Evolutionary conservation across 2,797 vertebrate species (phyloP), one percentile per base, ranked within the genome.

Genomic region (Coendou prehensilis): DNA sequence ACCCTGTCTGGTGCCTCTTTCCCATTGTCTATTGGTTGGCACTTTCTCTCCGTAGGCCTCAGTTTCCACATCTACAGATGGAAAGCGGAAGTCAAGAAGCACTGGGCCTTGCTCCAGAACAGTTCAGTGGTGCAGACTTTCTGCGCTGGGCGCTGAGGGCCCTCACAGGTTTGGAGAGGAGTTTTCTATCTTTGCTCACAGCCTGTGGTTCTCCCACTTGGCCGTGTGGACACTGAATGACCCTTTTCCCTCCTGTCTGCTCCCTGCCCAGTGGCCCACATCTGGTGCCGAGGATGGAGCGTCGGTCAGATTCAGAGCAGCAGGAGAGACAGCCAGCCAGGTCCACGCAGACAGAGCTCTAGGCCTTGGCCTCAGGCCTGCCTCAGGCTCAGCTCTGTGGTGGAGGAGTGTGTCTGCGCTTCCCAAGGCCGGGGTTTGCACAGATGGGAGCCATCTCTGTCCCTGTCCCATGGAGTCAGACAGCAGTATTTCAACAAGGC

Each of bases 231-330:
- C 69, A 15, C 17, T 33, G 26, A 86, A 11, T 1, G 4, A 59
- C 45, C 23, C 87, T 45, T 22, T 6, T 47, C 79, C 57, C 22
- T 52, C 47, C 56, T 67, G 57, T 41, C 69, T 61, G 59, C 83
- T 59, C 14, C 20, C 28, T 71, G 0, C 78, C 41, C 6, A 22
- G 23, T 41, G 30, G 63, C 50, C 64, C 41, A 47, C 54, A 5
- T 50, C 18, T 54, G 30, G 50, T 47, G 11, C 54, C 47, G 10
- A n/a, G 75, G 47, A 64, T 9, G 13, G 23, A 33, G 20, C 33
- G 14, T 9, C 2, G 4, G 30, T 75, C 54, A 23, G 0, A 0
- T 10, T 13, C 30, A 17, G 15, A 69, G 28, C 6, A 4, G 41
- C 14, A 9, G 64, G 57, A 50, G 56, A 56, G n/a, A 15, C 3